phyloP scores from a whole-genome alignment of 30 jellyfish, hydroid and myxozoan genomes.

The Pseudorhiza aurosa region DNA sequence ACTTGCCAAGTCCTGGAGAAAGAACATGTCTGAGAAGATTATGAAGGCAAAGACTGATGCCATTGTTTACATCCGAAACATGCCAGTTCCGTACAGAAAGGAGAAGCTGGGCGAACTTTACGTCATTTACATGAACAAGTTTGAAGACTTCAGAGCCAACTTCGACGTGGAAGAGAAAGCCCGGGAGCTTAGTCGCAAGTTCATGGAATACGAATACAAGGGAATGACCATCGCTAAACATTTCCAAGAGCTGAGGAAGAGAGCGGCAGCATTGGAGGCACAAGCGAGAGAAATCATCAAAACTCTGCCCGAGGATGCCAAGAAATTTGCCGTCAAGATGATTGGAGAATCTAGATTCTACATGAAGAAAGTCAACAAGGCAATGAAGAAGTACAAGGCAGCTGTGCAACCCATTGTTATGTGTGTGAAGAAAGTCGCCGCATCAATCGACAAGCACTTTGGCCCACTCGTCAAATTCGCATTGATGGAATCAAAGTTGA shows the following conservation, averaged over 20 bases:
- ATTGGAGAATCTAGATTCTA: slow-evolving; percentile 50
- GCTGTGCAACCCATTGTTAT: slow-evolving; percentile 37
- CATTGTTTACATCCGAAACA: slow-evolving; percentile 26
- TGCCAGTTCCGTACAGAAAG: slow-evolving; percentile 89
- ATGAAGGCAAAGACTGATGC: slow-evolving; percentile 23
- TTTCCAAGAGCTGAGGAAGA: slow-evolving; percentile 33
- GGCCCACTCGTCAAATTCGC: slow-evolving; percentile 76
- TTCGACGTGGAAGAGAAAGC: slow-evolving; percentile 66
- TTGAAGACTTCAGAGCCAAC: slow-evolving; percentile 65
- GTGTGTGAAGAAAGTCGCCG: slow-evolving; percentile 34
- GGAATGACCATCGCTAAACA: slow-evolving; percentile 80
- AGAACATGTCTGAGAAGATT: slow-evolving; percentile 39
- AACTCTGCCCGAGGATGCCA: slow-evolving; percentile 54
- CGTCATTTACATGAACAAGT: slow-evolving; percentile 35
- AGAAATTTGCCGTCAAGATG: slow-evolving; percentile 35
- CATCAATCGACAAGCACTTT: slow-evolving; percentile 80
- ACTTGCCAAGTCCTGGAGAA: slow-evolving; percentile 41
- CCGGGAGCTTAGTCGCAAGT: slow-evolving; percentile 31
- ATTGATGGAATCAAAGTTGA: slow-evolving; percentile 8
- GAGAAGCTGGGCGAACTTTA: slow-evolving; percentile 78
- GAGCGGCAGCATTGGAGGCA: slow-evolving; percentile 23
- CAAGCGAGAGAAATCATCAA: slow-evolving; percentile 34
- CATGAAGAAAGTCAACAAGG: slow-evolving; percentile 54
- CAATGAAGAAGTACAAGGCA: slow-evolving; percentile 12
- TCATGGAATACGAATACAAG: slow-evolving; percentile 46